Evolutionary conservation across 2,888 invertebrate species (phyloP), one percentile per base, ranked within the genome.

Genomic region (Drymonia ruficornis): DNA sequence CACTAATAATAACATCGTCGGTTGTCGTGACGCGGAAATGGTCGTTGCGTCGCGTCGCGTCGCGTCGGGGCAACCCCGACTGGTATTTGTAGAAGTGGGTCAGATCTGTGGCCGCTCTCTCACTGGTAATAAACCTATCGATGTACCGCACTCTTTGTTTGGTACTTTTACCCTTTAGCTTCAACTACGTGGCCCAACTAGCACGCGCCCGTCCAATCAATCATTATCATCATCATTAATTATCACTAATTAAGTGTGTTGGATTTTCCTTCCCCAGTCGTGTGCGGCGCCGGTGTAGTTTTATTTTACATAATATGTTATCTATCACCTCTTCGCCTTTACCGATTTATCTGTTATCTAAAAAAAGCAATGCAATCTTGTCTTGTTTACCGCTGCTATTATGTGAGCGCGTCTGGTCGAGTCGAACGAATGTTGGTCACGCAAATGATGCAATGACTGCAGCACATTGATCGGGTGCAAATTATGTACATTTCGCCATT

Each of bases 231-330:
- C n/a, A n/a, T n/a, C n/a, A n/a, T n/a, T n/a, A n/a, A n/a, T n/a
- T n/a, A n/a, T n/a, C n/a, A n/a, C n/a, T 52, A 23, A 57, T 45
- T 34, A 18, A 48, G 29, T 50, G 40, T 42, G 0, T 38, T 38
- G 38, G 15, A 38, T 38, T 6, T 13, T 38, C n/a, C 6, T 5
- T 38, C 3, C 15, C n/a, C 40, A 16, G 40, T 31, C 9, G 3
- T 3, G 13, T 40, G 5, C 15, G 40, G 7, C 44, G 44, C 49
- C 40, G 19, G 11, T 54, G 56, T 55, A 56, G 19, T 13, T 52
- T 59, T 56, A 65, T 13, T 52, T 59, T 56, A 65, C 61, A 44
- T 61, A 64, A 65, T 50, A 43, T 49, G 15, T 51, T 55, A 64
- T 63, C 59, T 46, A 56, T 59, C 61, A 51, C 44, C 36, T 18